Base-by-base conservation (phyloP, 2,888 invertebrate genomes). In the Nomada ferruginata region DNA sequence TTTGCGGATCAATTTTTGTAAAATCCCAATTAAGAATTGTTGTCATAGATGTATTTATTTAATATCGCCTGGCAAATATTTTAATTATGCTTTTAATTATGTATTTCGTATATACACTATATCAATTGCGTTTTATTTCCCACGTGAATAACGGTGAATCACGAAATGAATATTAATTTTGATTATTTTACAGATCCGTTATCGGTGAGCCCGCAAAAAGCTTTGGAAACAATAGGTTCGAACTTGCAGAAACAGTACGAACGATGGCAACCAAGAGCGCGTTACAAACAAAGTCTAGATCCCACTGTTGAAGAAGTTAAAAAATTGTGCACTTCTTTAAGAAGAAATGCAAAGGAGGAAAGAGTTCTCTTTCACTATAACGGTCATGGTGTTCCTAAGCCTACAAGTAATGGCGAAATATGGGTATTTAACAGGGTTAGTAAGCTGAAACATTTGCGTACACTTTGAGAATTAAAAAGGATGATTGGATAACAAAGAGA, bases 331-430 rank as follows among this genome's bases (percentile, higher is more conserved):
- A 97, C 97, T 44, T 98, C 99, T 0, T 94, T 99, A 86, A 95
- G 99, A 15, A 95, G 99, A 87, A 99, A 98, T 94, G 99, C 99
- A 5, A 99, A 99, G 94, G 99, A 99, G 91, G 99, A 99, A 93
- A 95, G 99, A 84, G 99, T 99, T 53, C 94, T 99, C 72, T 99
- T 99, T 94, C 99, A 99, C 94, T 99, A 99, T 94, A 99, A 99
- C 94, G 99, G 99, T 0, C 99, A 99, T 93, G 99, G 99, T 20
- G 99, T 99, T 79, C 99, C 99, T 59, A 97, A 97, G 94, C 99
- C 99, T 50, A 99, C 99, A 13, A 95, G 96, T 23, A 99, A 99
- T 94, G 99, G 99, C 11, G 99, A 99, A 95, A 98, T 99, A 90
- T 99, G 99, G 99, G 99, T 99, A 4, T 99, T 99, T 94, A 99